Evolutionary conservation across 2,888 invertebrate genomes (phyloP).

Genomic region (Shargacucullia verbasci): DNA sequence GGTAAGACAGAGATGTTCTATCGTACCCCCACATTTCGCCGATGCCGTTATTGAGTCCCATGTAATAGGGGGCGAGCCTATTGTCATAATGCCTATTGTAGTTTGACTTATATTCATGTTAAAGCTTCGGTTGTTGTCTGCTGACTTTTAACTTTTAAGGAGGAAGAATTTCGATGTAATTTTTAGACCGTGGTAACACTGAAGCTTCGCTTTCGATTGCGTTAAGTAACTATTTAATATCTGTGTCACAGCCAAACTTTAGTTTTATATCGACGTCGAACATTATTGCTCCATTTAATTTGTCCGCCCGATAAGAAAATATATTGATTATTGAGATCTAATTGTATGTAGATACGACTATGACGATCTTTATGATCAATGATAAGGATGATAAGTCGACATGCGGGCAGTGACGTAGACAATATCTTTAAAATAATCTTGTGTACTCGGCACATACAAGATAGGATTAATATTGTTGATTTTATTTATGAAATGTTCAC

Average conservation of each 20-base stretch:
- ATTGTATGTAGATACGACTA: slow-evolving; percentile 58
- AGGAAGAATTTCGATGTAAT: too few species aligned
- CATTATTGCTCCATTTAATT: slow-evolving; percentile 59
- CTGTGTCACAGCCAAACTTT: slow-evolving; percentile 27
- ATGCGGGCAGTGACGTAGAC: slow-evolving; percentile 51
- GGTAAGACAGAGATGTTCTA: too few species aligned
- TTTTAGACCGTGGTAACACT: too few species aligned
- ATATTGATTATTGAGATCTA: slow-evolving; percentile 62
- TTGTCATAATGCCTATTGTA: too few species aligned
- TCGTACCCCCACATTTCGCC: too few species aligned
- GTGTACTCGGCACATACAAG: slow-evolving; percentile 2
- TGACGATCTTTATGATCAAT: slow-evolving; percentile 59
- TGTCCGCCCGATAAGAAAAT: slow-evolving; percentile 57
- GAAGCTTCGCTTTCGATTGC: slow-evolving; percentile 24
- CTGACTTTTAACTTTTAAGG: too few species aligned
- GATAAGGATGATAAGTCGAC: slow-evolving; percentile 52
- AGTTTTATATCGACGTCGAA: slow-evolving; percentile 38
- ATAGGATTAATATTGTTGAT: neutral
- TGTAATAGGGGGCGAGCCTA: too few species aligned
- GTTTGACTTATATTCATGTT: too few species aligned
- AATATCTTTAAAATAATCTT: slow-evolving; percentile 31
- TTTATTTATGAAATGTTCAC: slow-evolving; percentile 32
- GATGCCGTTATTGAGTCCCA: too few species aligned
- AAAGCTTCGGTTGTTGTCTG: too few species aligned
- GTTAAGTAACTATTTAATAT: slow-evolving; percentile 49